Conservation (phyloP, 64 coral and sea anemone genomes). For the Platygyra sinensis region DNA sequence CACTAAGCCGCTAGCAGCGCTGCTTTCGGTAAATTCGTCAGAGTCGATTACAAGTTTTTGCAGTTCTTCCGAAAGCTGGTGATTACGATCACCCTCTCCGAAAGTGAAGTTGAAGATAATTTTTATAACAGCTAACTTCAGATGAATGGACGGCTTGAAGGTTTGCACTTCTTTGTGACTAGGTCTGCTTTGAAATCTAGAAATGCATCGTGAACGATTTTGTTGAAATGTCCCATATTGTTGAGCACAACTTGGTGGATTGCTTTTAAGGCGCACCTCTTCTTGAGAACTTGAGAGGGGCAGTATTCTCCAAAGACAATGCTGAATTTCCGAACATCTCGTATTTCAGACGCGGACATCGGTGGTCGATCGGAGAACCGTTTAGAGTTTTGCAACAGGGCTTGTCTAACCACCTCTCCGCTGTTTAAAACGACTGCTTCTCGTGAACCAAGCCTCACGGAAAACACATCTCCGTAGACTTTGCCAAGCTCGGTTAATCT, state of each 20-base stretch:
- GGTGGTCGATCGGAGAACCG: slow-evolving; percentile 54
- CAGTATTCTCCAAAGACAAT: slow-evolving; percentile 57
- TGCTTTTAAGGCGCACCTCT: slow-evolving; percentile 32
- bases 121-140: slow-evolving; percentile 16
- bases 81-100: slow-evolving; percentile 4
- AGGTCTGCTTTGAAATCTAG: slow-evolving; percentile 1
- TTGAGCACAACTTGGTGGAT: slow-evolving; percentile 38
- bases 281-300: slow-evolving; percentile 7
- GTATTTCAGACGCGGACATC: not conserved
- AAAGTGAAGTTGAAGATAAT: slow-evolving; percentile 25
- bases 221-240: slow-evolving; percentile 24
- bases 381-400: slow-evolving; percentile 28
- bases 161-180: not conserved
- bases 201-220: slow-evolving; percentile 12
- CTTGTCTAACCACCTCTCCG: slow-evolving; percentile 33
- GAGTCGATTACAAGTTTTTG: slow-evolving; percentile 3
- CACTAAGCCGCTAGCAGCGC: slow-evolving; percentile 18
- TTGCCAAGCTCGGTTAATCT: slow-evolving; percentile 27
- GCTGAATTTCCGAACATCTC: not conserved
- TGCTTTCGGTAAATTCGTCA: slow-evolving; percentile 48
- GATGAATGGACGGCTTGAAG: slow-evolving; percentile 4
- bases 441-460: slow-evolving; percentile 29
- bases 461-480: slow-evolving; percentile 42
- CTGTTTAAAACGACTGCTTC: slow-evolving; percentile 54
- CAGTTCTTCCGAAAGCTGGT: not conserved